A percentile compares a stretch with the other conserved stretches of the same genome.
These are phyloP conservation scores for Fissipunctia ypsillon DNA, from an alignment of 2,888 invertebrate genomes.

Conservation along the genomic window DNA sequence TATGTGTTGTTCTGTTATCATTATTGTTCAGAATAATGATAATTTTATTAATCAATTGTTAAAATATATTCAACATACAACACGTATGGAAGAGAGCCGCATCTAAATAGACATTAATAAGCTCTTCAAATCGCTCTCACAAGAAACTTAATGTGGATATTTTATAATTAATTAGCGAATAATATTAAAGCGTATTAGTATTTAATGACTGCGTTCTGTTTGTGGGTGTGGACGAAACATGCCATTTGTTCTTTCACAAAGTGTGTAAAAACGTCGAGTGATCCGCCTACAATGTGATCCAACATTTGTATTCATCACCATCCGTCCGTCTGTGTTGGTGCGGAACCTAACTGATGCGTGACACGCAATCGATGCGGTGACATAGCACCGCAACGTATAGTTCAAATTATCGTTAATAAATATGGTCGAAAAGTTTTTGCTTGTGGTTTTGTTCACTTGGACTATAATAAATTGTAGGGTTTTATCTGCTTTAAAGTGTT, in stretches of 20 bases:
- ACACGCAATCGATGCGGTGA: constrained; percentile 76
- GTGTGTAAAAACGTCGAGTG: constrained; percentile 76
- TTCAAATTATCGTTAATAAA: constrained; percentile 57
- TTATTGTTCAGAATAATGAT: not conserved
- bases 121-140: constrained; percentile 15
- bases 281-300: constrained; percentile 73
- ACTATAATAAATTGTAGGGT: not conserved
- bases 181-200: constrained; percentile 68
- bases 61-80: not conserved
- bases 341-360: constrained; percentile 76
- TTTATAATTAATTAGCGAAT: constrained; percentile 67
- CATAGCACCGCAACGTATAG: constrained; percentile 55
- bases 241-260: constrained; percentile 79
- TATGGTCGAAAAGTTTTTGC: constrained; percentile 26
- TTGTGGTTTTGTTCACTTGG: constrained; percentile 37
- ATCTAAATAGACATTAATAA: not conserved
- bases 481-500: not conserved
- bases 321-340: constrained; percentile 66
- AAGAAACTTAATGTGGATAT: constrained; percentile 42
- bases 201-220: constrained; percentile 75
- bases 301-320: constrained; percentile 78
- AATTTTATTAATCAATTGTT: constrained; percentile 10
- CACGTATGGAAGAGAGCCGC: not conserved
- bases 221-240: constrained; percentile 75
- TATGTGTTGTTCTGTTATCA: not conserved